These are phyloP conservation scores for Danio jaintianensis DNA, from an alignment of 2,797 vertebrate species.

Conservation along the genomic window DNA sequence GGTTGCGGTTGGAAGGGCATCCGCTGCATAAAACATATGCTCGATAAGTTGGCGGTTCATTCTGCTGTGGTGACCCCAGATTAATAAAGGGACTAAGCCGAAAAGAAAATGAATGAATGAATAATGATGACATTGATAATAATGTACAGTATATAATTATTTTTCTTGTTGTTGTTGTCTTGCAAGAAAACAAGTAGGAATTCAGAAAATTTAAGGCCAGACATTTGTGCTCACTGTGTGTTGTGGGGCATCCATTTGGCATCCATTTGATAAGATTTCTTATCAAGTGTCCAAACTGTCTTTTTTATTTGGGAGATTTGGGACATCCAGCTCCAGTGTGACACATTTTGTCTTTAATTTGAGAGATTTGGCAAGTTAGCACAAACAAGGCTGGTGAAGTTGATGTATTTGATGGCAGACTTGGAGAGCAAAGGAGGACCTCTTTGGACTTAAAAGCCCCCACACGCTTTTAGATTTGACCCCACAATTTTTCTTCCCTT, in stretches of 20 bases:
- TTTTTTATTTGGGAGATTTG: conserved; percentile 11
- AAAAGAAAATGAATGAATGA: no score
- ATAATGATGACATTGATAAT: no score
- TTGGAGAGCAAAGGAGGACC: conserved; percentile 56
- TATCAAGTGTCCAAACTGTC: background rate
- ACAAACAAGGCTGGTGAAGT: conserved; percentile 59
- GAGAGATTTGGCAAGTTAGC: conserved; percentile 55
- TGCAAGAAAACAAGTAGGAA: background rate
- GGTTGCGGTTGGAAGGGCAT: no score
- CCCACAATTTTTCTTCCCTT: conserved; percentile 60
- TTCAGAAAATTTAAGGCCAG: background rate
- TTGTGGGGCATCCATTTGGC: background rate
- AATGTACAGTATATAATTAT: background rate
- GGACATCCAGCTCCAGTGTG: conserved; percentile 15
- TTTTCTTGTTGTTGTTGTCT: background rate
- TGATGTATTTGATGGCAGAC: conserved; percentile 60
- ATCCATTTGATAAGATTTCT: background rate
- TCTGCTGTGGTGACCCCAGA: no score
- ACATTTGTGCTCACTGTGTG: background rate
- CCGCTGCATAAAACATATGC: no score
- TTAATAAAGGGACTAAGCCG: no score
- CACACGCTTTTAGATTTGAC: conserved; percentile 73
- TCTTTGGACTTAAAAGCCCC: conserved; percentile 69
- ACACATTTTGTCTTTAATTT: conserved; percentile 46
- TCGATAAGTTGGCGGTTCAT: no score